A percentile compares a stretch with the other conserved stretches of the same genome.
Evolutionary conservation across 1,140 invertebrate genomes (phyloP).

Genomic region (Bombus sylvicola): DNA sequence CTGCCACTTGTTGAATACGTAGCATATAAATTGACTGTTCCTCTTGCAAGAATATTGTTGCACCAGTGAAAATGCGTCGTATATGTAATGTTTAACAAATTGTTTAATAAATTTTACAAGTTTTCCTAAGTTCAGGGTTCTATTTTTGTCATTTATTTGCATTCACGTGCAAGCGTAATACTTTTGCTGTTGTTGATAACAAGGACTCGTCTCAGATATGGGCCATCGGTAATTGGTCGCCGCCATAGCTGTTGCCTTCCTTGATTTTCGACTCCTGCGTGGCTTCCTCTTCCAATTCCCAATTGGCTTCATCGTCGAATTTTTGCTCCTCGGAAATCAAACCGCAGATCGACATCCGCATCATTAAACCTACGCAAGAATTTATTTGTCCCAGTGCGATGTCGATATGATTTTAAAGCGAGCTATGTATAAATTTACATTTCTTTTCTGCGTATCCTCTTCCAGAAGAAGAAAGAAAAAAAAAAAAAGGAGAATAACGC

Average conservation of each 20-base stretch:
- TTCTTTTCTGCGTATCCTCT: neutral
- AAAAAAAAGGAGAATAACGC: neutral
- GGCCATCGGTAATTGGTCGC: slow-evolving; percentile 75
- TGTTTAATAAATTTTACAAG: slow-evolving; percentile 18
- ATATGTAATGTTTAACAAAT: neutral
- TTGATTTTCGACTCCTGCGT: slow-evolving; percentile 67
- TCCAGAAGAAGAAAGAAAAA: neutral
- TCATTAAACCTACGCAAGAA: slow-evolving; percentile 74
- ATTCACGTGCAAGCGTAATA: neutral
- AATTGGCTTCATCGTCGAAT: slow-evolving; percentile 81
- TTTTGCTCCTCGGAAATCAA: slow-evolving; percentile 78
- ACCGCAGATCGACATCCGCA: slow-evolving; percentile 77
- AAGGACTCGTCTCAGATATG: slow-evolving; percentile 65
- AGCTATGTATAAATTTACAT: neutral
- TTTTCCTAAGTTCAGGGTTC: neutral
- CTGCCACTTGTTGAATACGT: slow-evolving; percentile 10
- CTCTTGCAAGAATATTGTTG: neutral
- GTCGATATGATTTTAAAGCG: no score
- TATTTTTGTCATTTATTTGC: neutral
- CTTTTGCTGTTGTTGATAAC: neutral
- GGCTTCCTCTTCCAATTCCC: slow-evolving; percentile 80
- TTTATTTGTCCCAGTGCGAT: neutral
- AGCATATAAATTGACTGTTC: no score
- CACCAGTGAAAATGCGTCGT: neutral
- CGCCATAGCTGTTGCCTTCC: slow-evolving; percentile 56